Percentiles rank a stretch among this genome's conserved stretches.
phyloP scores from a whole-genome alignment of 2,113 vertebrate genomes.

The Mesocricetus auratus region DNA sequence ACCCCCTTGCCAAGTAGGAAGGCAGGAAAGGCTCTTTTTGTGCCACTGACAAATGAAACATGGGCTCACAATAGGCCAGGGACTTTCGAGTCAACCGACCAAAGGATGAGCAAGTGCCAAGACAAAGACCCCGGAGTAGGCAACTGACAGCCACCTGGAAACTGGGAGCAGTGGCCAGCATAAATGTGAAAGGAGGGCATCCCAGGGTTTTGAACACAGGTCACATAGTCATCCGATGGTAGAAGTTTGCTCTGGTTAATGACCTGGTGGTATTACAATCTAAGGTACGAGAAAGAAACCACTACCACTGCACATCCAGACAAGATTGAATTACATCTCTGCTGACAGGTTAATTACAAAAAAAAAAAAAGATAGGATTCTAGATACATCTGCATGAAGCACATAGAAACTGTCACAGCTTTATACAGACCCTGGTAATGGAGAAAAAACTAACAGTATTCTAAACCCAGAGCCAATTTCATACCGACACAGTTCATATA shows the following conservation, averaged over 20 bases:
- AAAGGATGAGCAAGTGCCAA: neutral
- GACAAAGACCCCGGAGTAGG: neutral
- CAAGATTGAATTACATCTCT: neutral
- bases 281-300: neutral
- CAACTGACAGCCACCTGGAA: neutral
- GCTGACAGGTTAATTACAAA: neutral
- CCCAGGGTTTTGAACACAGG: neutral
- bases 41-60: neutral
- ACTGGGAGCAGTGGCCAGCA: neutral
- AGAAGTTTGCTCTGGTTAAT: neutral
- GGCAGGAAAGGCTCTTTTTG: neutral
- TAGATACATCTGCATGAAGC: neutral
- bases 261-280: neutral
- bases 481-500: slow-evolving; percentile 17
- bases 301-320: neutral
- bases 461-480: neutral
- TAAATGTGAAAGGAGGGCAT: neutral
- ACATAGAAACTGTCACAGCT: neutral
- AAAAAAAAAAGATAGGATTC: neutral
- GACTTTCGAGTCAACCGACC: neutral
- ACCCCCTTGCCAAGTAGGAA: neutral
- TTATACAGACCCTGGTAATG: neutral
- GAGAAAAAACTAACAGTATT: neutral
- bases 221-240: neutral
- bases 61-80: neutral